Percentiles rank a stretch among this genome's conserved stretches.
phyloP scores from a whole-genome alignment of 2,888 invertebrate species.

The Acheta domesticus region DNA sequence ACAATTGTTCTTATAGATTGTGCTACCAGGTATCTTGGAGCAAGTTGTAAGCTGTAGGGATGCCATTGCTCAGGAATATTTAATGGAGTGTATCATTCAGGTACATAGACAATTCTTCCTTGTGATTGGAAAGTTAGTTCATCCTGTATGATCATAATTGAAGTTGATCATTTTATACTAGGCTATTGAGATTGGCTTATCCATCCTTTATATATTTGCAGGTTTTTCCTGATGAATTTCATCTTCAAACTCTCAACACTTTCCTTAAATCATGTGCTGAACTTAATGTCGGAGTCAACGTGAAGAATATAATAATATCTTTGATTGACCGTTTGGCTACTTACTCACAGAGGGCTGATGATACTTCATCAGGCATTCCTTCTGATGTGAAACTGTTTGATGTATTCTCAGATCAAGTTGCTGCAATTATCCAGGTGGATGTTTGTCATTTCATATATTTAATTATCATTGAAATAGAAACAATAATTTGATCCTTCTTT shows the following conservation, averaged over 20 bases:
- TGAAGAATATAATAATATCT: slow-evolving; percentile 96
- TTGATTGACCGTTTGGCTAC: slow-evolving; percentile 87
- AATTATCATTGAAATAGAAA: not conserved
- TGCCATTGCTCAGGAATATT: slow-evolving; percentile 97
- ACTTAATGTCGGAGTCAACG: slow-evolving; percentile 91
- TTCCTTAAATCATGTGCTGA: slow-evolving; percentile 97
- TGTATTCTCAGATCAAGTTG: slow-evolving; percentile 96
- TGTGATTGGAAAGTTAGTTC: not conserved
- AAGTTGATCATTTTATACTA: no score
- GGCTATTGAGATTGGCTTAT: not conserved
- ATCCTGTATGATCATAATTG: no score
- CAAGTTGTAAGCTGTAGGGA: slow-evolving; percentile 98
- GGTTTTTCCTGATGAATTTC: slow-evolving; percentile 99
- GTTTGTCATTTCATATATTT: not conserved
- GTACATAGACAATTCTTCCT: slow-evolving; percentile 49
- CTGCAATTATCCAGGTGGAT: slow-evolving; percentile 84
- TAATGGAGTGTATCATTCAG: slow-evolving; percentile 99
- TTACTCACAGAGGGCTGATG: slow-evolving; percentile 68
- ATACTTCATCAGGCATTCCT: slow-evolving; percentile 56
- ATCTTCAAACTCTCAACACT: slow-evolving; percentile 89
- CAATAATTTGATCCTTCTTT: not conserved
- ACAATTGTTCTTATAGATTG: slow-evolving; percentile 54
- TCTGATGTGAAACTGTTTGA: slow-evolving; percentile 93
- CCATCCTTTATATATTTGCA: slow-evolving; percentile 41
- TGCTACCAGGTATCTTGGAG: slow-evolving; percentile 94